Evolutionary conservation across 2,113 vertebrate genomes (phyloP).

Genomic region (Daubentonia madagascariensis): DNA sequence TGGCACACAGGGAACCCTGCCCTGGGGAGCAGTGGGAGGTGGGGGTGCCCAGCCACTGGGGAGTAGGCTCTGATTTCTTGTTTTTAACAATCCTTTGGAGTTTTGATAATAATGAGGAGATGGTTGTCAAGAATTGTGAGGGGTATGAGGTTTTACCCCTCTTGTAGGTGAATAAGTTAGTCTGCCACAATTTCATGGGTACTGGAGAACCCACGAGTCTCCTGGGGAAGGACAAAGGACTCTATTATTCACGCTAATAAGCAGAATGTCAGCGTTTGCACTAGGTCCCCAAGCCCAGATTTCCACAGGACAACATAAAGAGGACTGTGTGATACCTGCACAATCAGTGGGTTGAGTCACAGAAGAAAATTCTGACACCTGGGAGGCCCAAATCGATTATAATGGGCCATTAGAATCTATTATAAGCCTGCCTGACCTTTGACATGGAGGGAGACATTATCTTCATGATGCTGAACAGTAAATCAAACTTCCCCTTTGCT

Average conservation of each 20-base stretch:
- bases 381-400: not conserved
- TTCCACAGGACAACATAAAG: not conserved
- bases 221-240: not conserved
- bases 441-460: not conserved
- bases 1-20: not conserved
- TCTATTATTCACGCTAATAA: not conserved
- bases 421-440: not conserved
- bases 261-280: not conserved
- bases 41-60: not conserved
- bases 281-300: not conserved
- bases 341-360: not conserved
- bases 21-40: not conserved
- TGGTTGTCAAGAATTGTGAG: not conserved
- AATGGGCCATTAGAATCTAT: not conserved
- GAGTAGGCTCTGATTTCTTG: not conserved
- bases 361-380: not conserved
- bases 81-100: not conserved
- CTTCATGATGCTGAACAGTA: not conserved
- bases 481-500: not conserved
- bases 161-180: not conserved
- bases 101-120: not conserved
- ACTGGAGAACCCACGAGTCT: not conserved
- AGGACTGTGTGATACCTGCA: fast-evolving
- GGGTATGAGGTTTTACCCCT: not conserved
- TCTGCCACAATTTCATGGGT: not conserved